Evolutionary conservation across 2,888 invertebrate genomes (phyloP).

Genomic region (Platypus cylindrus): DNA sequence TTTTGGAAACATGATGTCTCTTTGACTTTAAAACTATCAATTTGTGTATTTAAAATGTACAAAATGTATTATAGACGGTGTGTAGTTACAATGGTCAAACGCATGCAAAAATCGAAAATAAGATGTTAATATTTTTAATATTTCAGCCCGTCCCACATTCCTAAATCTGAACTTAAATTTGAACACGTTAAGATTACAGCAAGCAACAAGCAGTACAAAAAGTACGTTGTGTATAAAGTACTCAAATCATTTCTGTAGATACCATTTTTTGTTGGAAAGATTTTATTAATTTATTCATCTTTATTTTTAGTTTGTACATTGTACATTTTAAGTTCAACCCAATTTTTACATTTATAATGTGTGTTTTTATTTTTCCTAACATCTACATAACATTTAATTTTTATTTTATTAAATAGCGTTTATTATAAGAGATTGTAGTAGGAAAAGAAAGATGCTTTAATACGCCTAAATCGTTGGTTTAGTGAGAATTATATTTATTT

Average conservation of each 20-base stretch:
- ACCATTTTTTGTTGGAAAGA: constrained; percentile 13
- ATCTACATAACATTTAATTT: no score
- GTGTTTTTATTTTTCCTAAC: no score
- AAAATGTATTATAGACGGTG: constrained; percentile 12
- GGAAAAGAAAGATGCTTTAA: no score
- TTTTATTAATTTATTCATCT: constrained; percentile 9
- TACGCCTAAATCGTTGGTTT: no score
- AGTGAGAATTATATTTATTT: constrained; percentile 14
- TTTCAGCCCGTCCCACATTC: constrained; percentile 97
- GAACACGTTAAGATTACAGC: constrained; percentile 81
- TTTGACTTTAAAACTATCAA: constrained; percentile 32
- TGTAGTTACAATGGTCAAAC: constrained; percentile 15
- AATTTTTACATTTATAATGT: no score
- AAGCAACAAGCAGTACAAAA: constrained; percentile 59
- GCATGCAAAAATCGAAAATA: constrained; percentile 9
- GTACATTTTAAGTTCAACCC: no score
- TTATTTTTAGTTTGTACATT: no score
- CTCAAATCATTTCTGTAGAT: constrained; percentile 12
- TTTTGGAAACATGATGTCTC: constrained; percentile 29
- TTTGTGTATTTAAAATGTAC: constrained; percentile 20
- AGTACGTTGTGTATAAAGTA: constrained; percentile 52
- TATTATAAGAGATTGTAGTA: no score
- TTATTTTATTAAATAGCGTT: no score
- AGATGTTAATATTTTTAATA: constrained; percentile 27
- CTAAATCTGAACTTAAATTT: constrained; percentile 93